A percentile compares a stretch with the other conserved stretches of the same genome.
phyloP scores from a whole-genome alignment of 2,797 vertebrate genomes.

The Characodon lateralis region DNA sequence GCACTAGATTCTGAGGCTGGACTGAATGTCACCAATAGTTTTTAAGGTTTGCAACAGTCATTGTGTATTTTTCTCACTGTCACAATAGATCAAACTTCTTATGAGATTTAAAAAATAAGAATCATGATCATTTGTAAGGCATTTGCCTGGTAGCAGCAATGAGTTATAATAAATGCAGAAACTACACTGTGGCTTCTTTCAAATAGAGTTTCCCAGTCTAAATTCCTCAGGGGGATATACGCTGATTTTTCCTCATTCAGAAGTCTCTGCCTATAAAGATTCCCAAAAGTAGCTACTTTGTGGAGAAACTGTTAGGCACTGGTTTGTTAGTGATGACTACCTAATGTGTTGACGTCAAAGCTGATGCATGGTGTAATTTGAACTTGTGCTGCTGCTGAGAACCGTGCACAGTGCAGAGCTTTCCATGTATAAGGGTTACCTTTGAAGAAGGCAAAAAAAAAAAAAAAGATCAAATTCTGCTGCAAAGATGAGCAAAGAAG shows the following conservation, averaged over 20 bases:
- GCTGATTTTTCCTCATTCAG: slow-evolving; percentile 6
- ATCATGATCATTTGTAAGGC: background rate
- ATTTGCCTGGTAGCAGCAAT: background rate
- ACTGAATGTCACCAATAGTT: too few species aligned
- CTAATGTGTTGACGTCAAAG: slow-evolving; percentile 24
- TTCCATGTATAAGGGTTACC: background rate
- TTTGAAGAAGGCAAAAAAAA: background rate
- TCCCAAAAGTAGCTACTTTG: slow-evolving; percentile 23
- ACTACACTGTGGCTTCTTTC: slow-evolving; percentile 20
- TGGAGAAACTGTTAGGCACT: slow-evolving; percentile 19
- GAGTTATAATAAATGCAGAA: background rate
- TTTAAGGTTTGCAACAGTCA: background rate
- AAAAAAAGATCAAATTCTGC: background rate
- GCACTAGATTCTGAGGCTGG: too few species aligned
- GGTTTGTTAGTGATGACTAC: background rate
- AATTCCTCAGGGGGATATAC: slow-evolving; percentile 21
- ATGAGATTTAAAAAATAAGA: background rate
- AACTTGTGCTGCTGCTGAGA: slow-evolving; percentile 8
- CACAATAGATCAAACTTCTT: background rate
- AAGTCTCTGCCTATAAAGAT: slow-evolving; percentile 16
- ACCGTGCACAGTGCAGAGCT: slow-evolving; percentile 4
- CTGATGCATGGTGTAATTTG: slow-evolving; percentile 15
- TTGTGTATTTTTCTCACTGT: background rate
- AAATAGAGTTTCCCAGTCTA: slow-evolving; percentile 16
- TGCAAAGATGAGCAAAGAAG: too few species aligned